Evolutionary conservation across 1,140 invertebrate genomes (phyloP).

Genomic region (Probaryconus sp.): DNA sequence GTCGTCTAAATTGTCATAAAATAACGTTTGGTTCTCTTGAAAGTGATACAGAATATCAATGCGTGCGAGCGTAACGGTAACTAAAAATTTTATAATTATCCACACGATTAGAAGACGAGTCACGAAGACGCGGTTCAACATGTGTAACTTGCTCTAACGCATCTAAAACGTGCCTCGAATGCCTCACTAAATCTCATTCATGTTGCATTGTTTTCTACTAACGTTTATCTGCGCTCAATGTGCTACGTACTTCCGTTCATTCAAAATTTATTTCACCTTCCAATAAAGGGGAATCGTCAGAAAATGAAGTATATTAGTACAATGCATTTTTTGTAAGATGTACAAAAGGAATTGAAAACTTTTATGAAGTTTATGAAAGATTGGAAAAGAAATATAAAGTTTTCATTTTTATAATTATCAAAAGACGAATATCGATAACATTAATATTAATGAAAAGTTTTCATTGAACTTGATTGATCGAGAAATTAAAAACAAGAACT

Average conservation of each 20-base stretch:
- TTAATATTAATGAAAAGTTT: too few relatives aligned
- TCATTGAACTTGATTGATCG: too few relatives aligned
- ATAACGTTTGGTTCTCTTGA: background rate
- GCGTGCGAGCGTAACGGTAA: conserved; percentile 28
- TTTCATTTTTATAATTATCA: too few relatives aligned
- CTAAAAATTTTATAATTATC: conserved; percentile 42
- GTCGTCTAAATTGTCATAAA: too few relatives aligned
- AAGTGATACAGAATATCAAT: conserved; percentile 21
- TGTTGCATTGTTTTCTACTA: conserved; percentile 39
- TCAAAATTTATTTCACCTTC: conserved; percentile 30
- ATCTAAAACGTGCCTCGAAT: conserved; percentile 67
- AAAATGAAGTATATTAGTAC: conserved; percentile 6
- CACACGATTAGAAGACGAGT: conserved; percentile 67
- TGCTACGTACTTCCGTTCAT: conserved; percentile 40
- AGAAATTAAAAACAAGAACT: too few relatives aligned
- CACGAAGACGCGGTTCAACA: conserved; percentile 66
- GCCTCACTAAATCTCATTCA: conserved; percentile 37
- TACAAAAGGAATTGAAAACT: too few relatives aligned
- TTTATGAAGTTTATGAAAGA: too few relatives aligned
- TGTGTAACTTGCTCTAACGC: conserved; percentile 67
- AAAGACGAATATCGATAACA: too few relatives aligned
- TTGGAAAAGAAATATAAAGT: too few relatives aligned
- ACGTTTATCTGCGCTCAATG: conserved; percentile 27
- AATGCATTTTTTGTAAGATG: too few relatives aligned
- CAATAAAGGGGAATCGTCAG: background rate